Evolutionary conservation across 2,797 vertebrate genomes (phyloP), one percentile per base, ranked within the genome.

Genomic region (Ptychadena robeensis): DNA sequence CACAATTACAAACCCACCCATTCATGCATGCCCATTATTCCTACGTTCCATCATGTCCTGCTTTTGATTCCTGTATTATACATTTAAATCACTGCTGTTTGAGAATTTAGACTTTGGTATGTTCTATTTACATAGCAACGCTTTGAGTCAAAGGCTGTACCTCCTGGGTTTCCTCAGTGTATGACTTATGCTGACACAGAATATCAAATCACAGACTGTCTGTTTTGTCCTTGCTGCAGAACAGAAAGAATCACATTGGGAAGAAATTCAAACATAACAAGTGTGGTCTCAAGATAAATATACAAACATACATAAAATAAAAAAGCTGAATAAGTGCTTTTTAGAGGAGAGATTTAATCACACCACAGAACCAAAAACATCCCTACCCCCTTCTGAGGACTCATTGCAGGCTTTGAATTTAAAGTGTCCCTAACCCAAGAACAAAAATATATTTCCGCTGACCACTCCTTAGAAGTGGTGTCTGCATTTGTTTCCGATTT

Each of bases 121-220:
- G 27, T 25, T 28, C 38, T 27, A 64, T 75, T 63, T 75, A 63
- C 25, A 75, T 75, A 28, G 57, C 27, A 67, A 31, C 53, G 37
- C 40, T 44, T 66, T 78, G 38, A 78, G 37, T 75, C 53, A 66
- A 78, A 31, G 27, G 32, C 34, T 74, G n/a, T 63, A 74, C 72
- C 59, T 53, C 57, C 53, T 74, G 32, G 59, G 59, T 61, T 27
- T 61, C 59, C 28, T 9, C 59, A 61, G 27, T 38, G 48, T 18
- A 9, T 27, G 59, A 10, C 25, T 28, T 61, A 25, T 61, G 59
- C 59, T 61, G 10, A 61, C 59, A 61, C n/a, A 27, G 59, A 61
- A 61, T 61, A 61, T 61, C 59, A 27, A 61, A 61, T 61, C n/a
- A 61, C 59, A 28, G 25, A 18, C 44, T 27, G 59, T 61, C 59